Evolutionary conservation across 2,888 invertebrate species (phyloP).

Genomic region (Dione vanillae): DNA sequence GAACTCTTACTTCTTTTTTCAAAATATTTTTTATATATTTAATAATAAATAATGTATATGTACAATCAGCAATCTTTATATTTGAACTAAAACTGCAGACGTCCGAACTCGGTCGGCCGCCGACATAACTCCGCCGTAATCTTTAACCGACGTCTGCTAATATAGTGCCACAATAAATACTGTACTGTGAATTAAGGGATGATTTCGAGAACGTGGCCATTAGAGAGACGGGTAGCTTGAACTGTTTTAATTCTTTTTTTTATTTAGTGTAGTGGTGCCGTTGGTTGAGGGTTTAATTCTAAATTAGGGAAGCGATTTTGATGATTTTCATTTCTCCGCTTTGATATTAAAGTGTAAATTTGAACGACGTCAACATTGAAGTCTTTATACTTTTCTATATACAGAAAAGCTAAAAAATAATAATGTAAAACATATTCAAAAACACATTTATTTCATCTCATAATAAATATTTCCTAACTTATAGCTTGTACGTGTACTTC

Average conservation of each 20-base stretch:
- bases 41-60: not conserved
- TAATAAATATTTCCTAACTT: too few relatives aligned
- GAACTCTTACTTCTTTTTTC: not conserved
- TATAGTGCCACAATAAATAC: conserved; percentile 59
- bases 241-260: not conserved
- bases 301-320: too few relatives aligned
- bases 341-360: too few relatives aligned
- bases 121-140: conserved; percentile 44
- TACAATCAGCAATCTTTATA: conserved; percentile 13
- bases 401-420: too few relatives aligned
- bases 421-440: too few relatives aligned
- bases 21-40: not conserved
- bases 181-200: conserved; percentile 57
- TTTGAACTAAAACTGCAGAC: conserved; percentile 40
- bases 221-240: conserved; percentile 35
- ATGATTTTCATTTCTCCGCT: too few relatives aligned
- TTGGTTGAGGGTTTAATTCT: too few relatives aligned
- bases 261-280: not conserved
- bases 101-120: conserved; percentile 31
- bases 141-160: conserved; percentile 51
- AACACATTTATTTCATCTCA: too few relatives aligned
- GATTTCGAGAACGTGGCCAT: conserved; percentile 50
- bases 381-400: too few relatives aligned
- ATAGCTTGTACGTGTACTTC: too few relatives aligned
- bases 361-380: too few relatives aligned